Conservation (phyloP, 2,113 vertebrate species). For the Ancistrus triradiatus region DNA sequence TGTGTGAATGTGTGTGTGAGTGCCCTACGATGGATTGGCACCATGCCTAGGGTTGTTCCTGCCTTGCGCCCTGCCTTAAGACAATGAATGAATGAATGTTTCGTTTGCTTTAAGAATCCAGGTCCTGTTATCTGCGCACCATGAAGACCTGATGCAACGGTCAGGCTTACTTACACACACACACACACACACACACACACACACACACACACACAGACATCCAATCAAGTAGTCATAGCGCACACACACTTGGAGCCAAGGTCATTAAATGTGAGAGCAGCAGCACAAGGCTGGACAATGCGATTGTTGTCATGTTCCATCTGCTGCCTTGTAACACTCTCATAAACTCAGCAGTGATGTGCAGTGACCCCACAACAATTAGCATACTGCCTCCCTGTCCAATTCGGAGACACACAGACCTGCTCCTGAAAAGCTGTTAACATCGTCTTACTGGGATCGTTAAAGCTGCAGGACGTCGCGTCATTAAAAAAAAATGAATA, state of each 20-base stretch:
- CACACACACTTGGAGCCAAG: constrained; percentile 53
- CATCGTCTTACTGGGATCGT: neutral
- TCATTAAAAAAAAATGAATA: too few species aligned
- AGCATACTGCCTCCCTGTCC: constrained; percentile 16
- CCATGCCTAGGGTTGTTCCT: too few species aligned
- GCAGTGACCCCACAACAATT: constrained; percentile 39
- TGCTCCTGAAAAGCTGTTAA: neutral
- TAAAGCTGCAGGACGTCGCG: too few species aligned
- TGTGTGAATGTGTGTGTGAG: too few species aligned
- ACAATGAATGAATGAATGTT: too few species aligned
- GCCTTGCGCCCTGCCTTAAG: too few species aligned
- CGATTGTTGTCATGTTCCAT: constrained; percentile 67
- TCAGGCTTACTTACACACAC: constrained; percentile 17
- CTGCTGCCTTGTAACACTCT: constrained; percentile 61
- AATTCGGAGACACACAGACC: neutral
- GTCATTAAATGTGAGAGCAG: constrained; percentile 56
- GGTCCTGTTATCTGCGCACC: too few species aligned
- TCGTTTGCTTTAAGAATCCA: too few species aligned
- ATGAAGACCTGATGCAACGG: too few species aligned
- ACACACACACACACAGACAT: neutral
- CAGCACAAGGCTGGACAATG: constrained; percentile 56
- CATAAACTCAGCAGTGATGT: constrained; percentile 58
- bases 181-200: constrained; percentile 19
- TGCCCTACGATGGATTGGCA: too few species aligned
- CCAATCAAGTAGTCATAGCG: neutral